phyloP scores from a whole-genome alignment of 1,140 invertebrate genomes.

The Harpegnathos saltator region DNA sequence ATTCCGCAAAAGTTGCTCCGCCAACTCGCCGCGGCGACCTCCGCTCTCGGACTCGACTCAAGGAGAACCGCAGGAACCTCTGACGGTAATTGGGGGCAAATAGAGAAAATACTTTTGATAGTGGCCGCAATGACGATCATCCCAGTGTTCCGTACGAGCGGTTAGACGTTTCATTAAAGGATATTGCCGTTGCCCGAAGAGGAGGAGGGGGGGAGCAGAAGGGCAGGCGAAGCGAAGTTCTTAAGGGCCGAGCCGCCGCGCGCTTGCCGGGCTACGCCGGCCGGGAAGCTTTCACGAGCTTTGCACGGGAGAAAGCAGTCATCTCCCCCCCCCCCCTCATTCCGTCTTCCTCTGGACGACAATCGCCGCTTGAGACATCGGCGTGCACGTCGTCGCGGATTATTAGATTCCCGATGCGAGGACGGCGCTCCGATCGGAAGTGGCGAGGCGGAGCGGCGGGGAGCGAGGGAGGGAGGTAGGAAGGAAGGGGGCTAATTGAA shows the following conservation, averaged over 20 bases:
- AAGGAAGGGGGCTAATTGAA: conserved; percentile 37
- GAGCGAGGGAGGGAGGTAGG: too few relatives aligned
- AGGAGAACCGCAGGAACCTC: conserved; percentile 50
- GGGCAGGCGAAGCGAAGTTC: conserved; percentile 8
- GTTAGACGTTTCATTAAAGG: conserved; percentile 77
- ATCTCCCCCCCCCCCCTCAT: too few relatives aligned
- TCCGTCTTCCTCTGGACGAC: too few relatives aligned
- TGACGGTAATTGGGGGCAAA: conserved; percentile 77
- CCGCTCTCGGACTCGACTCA: conserved; percentile 40
- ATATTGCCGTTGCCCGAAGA: conserved; percentile 66
- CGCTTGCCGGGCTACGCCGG: conserved; percentile 16
- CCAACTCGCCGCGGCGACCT: conserved; percentile 57
- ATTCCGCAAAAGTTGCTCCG: conserved; percentile 68
- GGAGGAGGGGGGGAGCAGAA: too few relatives aligned
- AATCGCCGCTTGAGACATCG: conserved; percentile 33
- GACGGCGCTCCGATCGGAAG: conserved; percentile 6
- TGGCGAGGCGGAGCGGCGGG: background rate
- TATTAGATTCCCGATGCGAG: conserved; percentile 63
- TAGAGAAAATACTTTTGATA: conserved; percentile 72
- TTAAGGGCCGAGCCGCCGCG: conserved; percentile 43
- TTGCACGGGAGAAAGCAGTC: conserved; percentile 36
- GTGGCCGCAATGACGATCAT: conserved; percentile 51
- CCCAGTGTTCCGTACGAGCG: conserved; percentile 35
- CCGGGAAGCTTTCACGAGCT: conserved; percentile 9
- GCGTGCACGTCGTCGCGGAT: conserved; percentile 51